Conservation (phyloP, 2,888 invertebrate species). For the Andrena minutula region DNA sequence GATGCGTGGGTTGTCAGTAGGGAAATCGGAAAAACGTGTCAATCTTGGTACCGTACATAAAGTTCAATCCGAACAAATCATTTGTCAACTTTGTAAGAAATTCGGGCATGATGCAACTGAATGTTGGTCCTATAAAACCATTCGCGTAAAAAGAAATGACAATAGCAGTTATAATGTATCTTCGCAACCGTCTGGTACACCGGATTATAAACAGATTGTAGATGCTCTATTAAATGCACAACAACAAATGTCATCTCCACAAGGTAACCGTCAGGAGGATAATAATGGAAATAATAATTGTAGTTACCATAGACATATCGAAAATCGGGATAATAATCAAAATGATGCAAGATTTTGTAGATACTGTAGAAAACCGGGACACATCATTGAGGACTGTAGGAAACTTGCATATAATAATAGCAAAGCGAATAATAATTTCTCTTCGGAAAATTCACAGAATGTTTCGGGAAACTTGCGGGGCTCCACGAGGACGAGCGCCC, state of each 20-base stretch:
- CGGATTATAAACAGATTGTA: neutral
- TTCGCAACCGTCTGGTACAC: neutral
- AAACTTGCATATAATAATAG: neutral
- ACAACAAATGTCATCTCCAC: neutral
- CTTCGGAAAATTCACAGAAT: neutral
- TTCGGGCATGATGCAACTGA: neutral
- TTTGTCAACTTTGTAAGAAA: conserved; percentile 9
- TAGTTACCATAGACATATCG: neutral
- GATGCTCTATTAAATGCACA: neutral
- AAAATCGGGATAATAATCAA: neutral
- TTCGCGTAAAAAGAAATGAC: neutral
- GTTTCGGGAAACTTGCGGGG: neutral
- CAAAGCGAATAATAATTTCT: neutral
- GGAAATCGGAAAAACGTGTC: neutral
- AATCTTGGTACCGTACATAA: neutral
- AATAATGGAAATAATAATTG: neutral
- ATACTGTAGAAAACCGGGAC: conserved; percentile 1
- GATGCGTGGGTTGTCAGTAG: conserved; percentile 7
- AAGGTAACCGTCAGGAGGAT: neutral
- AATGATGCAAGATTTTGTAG: neutral
- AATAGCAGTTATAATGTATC: neutral
- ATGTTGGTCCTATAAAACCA: conserved; percentile 2
- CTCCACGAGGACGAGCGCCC: neutral
- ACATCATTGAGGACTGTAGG: conserved; percentile 2
- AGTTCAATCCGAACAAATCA: neutral